Evolutionary conservation across 1,140 invertebrate genomes (phyloP), one percentile per base, ranked within the genome.

Genomic region (Bradysia coprophila): DNA sequence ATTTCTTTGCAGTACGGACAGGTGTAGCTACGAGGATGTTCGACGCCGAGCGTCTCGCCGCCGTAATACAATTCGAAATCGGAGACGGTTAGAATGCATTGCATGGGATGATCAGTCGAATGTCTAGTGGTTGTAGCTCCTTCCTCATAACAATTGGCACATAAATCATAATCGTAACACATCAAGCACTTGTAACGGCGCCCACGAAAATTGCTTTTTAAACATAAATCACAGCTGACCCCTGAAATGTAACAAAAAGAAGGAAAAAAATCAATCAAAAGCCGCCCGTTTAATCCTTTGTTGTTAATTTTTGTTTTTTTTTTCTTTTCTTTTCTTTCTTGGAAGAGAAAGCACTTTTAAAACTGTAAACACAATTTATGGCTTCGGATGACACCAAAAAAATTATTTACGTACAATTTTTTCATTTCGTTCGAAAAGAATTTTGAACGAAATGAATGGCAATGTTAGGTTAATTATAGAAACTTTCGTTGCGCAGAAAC

Each of bases 221-320:
- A 75, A 77, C 94, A 98, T 57, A 89, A 90, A 81, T 98, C 94
- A 81, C 94, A 98, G 75, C 91, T 96, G 54, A 98, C 92, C 69
- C 82, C 82, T 86, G 59, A 49, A 75, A 74, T 49, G 56, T 49
- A 53, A 38, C 13, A 36, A 8, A 22, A 20, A 33, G 22, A 38
- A 18, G 31, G 28, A 5, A 18, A 38, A 4, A 38, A 38, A 34
- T 34, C 18, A 34, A 31, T 31, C 8, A 31, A 34, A 34, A 5
- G n/a, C n/a, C n/a, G n/a, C n/a, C n/a, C n/a, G n/a, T n/a, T n/a
- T n/a, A n/a, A n/a, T n/a, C n/a, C n/a, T n/a, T n/a, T n/a, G n/a
- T n/a, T n/a, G n/a, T n/a, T n/a, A n/a, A n/a, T n/a, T n/a, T n/a
- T n/a, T n/a, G n/a, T n/a, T n/a, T n/a, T n/a, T n/a, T n/a, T n/a